Base-by-base conservation (phyloP, 2,888 invertebrate genomes). In the Drosophila acutilabella region DNA sequence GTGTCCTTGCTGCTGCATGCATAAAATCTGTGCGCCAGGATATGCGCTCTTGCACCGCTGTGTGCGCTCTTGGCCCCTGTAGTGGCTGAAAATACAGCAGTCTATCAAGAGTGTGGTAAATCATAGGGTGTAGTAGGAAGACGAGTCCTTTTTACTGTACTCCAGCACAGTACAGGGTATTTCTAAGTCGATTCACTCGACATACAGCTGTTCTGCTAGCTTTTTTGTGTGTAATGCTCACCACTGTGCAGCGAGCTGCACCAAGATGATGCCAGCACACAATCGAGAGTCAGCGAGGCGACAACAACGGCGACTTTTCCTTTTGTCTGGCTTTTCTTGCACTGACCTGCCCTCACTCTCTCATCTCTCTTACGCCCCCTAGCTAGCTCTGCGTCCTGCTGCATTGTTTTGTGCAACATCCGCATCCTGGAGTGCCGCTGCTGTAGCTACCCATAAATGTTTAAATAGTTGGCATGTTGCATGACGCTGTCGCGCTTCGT, bases 21-120 rank as follows among this genome's bases (percentile, higher is more conserved):
- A 83, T 83, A 83, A 89, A 84, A 78, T 68, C 74, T 71, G 72
- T 87, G 81, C 78, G 71, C 77, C 76, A 75, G 77, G 83, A 82
- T 74, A 68, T 78, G 76, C 86, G 42, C 73, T 53, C 64, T 57
- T 64, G 71, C 62, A 36, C 36, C 36, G 13, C 36, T 36, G 36
- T 36, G 13, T 36, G 30, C 67, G 67, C 68, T 60, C 66, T 61
- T 56, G 50, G 45, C 58, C 52, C 40, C 30, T 30, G 30, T 30
- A 6, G 2, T 30, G 6, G 26, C 26, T 26, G 7, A 26, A 26
- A 26, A 7, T 26, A 7, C 7, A 26, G 26, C 7, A 26, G 26
- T 26, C 1, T 2, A 26, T 6, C 26, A 26, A 26, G 3, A 3
- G 26, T 26, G 26, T 23, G 4, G 23, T 2, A 23, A 23, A 23